phyloP scores from a whole-genome alignment of 2,888 invertebrate species.

The Tyria jacobaeae region DNA sequence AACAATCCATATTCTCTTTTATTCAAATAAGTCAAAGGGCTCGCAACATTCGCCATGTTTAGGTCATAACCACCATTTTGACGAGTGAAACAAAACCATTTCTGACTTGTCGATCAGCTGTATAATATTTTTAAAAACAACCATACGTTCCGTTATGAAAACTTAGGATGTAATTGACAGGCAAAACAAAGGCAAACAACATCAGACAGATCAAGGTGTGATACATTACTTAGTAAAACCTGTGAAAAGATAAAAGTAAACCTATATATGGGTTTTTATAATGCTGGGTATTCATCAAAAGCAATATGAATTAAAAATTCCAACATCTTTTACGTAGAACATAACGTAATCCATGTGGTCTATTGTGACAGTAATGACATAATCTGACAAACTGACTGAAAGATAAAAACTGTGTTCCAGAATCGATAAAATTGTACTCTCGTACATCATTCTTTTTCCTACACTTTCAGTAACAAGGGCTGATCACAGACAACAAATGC shows the following conservation, averaged over 20 bases:
- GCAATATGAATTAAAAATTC: not conserved
- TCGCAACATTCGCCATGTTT: constrained; percentile 84
- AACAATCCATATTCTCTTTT: constrained; percentile 88
- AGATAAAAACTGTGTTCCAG: constrained; percentile 1
- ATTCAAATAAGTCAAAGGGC: constrained; percentile 87
- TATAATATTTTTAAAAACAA: constrained; percentile 78
- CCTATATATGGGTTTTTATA: not conserved
- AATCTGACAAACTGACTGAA: not conserved
- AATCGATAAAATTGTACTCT: not conserved
- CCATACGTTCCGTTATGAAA: constrained; percentile 51
- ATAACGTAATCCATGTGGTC: not conserved
- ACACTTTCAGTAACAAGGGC: not conserved
- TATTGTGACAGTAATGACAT: not conserved
- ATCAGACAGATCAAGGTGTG: not conserved
- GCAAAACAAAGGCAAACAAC: not conserved
- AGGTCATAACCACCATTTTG: constrained; percentile 77
- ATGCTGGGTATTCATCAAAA: not conserved
- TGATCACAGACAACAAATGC: not conserved
- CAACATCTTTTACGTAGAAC: not conserved
- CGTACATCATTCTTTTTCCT: not conserved
- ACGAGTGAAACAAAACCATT: constrained; percentile 61
- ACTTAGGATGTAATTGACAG: not conserved
- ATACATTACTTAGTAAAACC: not conserved
- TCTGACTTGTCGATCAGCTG: constrained; percentile 75
- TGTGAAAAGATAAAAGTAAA: not conserved